These are phyloP conservation scores for Seriola quinqueradiata DNA, from an alignment of 2,113 vertebrate genomes.

Conservation along the genomic window DNA sequence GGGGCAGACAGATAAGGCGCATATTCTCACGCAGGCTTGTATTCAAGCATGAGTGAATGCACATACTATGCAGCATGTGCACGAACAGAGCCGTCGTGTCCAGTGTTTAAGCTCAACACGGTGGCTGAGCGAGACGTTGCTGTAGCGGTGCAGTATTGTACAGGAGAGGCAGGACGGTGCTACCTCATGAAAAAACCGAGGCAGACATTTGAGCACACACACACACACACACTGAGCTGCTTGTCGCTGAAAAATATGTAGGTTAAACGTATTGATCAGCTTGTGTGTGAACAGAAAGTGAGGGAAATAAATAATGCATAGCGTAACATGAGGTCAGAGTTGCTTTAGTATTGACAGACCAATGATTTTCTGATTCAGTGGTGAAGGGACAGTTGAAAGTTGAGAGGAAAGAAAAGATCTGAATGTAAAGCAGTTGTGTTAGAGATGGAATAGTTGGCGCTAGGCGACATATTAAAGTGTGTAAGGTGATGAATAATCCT, in stretches of 20 bases:
- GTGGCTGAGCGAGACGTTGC: conserved; percentile 15
- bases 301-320: conserved; percentile 2
- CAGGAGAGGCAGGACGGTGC: not conserved
- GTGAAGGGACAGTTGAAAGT: not conserved
- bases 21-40: conserved; percentile 66
- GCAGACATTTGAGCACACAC: not conserved
- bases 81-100: conserved; percentile 25
- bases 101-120: conserved; percentile 35
- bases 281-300: not conserved
- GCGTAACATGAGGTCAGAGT: conserved; percentile 13
- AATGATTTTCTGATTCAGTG: conserved; percentile 15
- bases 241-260: conserved; percentile 1
- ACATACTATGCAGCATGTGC: conserved; percentile 41
- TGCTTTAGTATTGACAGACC: conserved; percentile 10
- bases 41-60: conserved; percentile 59
- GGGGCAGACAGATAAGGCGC: conserved; percentile 14
- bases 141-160: not conserved
- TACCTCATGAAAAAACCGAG: not conserved
- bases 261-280: conserved; percentile 8
- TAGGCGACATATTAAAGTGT: not conserved
- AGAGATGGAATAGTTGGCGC: not conserved
- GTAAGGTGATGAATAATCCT: not conserved
- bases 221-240: not conserved
- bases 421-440: not conserved
- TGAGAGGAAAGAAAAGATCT: not conserved